Conservation (phyloP, 2,113 vertebrate genomes). For the Lates calcarifer region DNA sequence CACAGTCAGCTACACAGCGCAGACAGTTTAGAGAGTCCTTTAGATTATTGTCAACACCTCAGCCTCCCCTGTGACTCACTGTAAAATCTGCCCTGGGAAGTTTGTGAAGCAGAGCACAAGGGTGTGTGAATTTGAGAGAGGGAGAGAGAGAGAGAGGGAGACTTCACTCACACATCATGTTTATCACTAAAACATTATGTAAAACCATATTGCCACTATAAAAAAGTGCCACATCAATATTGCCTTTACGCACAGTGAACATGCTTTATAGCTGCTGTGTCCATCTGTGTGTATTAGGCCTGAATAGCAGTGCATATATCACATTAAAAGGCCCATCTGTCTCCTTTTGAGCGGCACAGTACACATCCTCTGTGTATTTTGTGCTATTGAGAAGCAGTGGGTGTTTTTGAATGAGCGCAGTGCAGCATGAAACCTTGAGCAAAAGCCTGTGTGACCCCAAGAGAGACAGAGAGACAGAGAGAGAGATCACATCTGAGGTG, state of each 20-base stretch:
- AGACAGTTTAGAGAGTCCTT: constrained; percentile 17
- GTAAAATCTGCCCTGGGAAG: constrained; percentile 26
- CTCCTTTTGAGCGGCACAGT: constrained; percentile 20
- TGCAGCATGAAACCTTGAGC: constrained; percentile 25
- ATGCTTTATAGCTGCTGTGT: constrained; percentile 36
- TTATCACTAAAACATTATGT: constrained; percentile 49
- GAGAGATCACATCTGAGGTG: constrained; percentile 54
- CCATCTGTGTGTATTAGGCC: constrained; percentile 35
- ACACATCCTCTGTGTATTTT: constrained; percentile 34
- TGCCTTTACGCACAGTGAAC: constrained; percentile 12
- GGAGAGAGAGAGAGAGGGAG: background rate
- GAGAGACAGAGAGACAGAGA: constrained; percentile 33
- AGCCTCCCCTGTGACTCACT: constrained; percentile 19
- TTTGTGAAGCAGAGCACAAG: constrained; percentile 16
- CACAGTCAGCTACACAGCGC: constrained; percentile 31
- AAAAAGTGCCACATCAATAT: constrained; percentile 52
- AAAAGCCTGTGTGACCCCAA: constrained; percentile 53
- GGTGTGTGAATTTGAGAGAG: background rate
- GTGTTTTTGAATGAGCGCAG: constrained; percentile 50
- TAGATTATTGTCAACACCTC: constrained; percentile 46
- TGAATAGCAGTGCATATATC: constrained; percentile 27
- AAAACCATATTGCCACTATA: constrained; percentile 36
- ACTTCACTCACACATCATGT: constrained; percentile 36
- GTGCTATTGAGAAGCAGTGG: constrained; percentile 9
- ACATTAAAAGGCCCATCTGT: constrained; percentile 45